Evolutionary conservation across 2,888 invertebrate genomes (phyloP).

Genomic region (Cantharis flavilabris): DNA sequence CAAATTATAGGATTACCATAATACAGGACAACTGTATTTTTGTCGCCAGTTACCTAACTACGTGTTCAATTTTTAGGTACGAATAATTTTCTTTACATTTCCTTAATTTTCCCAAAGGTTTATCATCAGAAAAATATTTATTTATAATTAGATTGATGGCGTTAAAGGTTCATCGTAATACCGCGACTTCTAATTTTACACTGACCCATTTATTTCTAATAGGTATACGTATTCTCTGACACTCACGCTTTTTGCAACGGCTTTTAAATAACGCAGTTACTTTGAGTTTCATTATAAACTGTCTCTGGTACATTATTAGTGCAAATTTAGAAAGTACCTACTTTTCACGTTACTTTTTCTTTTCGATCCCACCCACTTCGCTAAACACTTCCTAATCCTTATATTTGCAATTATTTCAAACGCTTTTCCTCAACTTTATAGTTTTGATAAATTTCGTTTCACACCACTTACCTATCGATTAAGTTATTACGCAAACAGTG

Average conservation of each 20-base stretch:
- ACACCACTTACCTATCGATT: not conserved
- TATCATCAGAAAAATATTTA: not conserved
- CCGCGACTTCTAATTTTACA: constrained; percentile 10
- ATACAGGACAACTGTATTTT: not conserved
- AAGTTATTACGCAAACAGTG: not conserved
- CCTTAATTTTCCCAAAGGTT: not conserved
- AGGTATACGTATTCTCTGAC: not conserved
- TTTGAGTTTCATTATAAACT: not conserved
- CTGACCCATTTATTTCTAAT: constrained; percentile 26
- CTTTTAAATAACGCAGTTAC: not conserved
- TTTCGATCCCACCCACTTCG: not conserved
- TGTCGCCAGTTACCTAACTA: not conserved
- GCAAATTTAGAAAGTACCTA: not conserved
- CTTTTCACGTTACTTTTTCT: not conserved
- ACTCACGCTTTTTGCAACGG: constrained; percentile 1
- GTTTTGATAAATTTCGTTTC: not conserved
- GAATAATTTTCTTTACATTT: not conserved
- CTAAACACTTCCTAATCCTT: not conserved
- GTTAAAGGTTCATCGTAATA: constrained; percentile 2
- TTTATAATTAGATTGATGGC: constrained; percentile 1
- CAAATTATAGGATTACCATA: not conserved
- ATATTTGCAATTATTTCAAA: not conserved
- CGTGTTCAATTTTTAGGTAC: not conserved
- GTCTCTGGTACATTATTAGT: not conserved
- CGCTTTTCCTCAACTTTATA: not conserved